Percentiles rank a stretch among this genome's conserved stretches.
phyloP scores from a whole-genome alignment of 2,888 invertebrate genomes.

The Leucoptera coffeella region DNA sequence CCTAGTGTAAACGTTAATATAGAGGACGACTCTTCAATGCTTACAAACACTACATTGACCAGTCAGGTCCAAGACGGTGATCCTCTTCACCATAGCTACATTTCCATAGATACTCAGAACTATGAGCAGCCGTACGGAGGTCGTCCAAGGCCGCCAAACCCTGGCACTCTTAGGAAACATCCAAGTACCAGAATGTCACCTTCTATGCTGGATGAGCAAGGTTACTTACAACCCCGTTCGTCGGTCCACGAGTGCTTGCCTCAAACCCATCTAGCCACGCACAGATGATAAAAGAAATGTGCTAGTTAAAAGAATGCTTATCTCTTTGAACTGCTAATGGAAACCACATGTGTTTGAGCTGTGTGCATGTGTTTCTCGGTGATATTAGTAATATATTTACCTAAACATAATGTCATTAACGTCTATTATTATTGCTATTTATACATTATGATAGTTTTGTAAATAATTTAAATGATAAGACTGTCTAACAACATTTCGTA shows the following conservation, averaged over 20 bases:
- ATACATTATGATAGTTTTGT: too few species aligned
- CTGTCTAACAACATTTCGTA: too few species aligned
- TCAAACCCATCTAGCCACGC: constrained; percentile 39
- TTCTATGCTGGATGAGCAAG: constrained; percentile 44
- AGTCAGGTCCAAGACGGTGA: constrained; percentile 61
- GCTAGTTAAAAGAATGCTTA: constrained; percentile 17
- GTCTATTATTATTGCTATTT: too few species aligned
- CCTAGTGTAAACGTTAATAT: constrained; percentile 46
- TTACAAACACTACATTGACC: constrained; percentile 53
- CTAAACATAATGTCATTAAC: too few species aligned
- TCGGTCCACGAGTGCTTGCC: constrained; percentile 45
- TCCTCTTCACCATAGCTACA: constrained; percentile 62
- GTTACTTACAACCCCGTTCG: constrained; percentile 47
- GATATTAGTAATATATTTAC: too few species aligned
- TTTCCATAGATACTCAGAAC: constrained; percentile 57
- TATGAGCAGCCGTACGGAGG: constrained; percentile 45
- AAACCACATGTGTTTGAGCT: constrained; percentile 38
- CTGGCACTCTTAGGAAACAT: constrained; percentile 39
- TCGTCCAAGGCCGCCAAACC: constrained; percentile 36
- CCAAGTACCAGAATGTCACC: constrained; percentile 29
- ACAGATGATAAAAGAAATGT: constrained; percentile 38
- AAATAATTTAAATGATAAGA: too few species aligned
- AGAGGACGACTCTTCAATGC: constrained; percentile 57
- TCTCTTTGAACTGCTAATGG: constrained; percentile 39
- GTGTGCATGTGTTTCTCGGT: constrained; percentile 17